Percentiles rank a stretch among this genome's conserved stretches.
These are phyloP conservation scores for Athripsodes cinereus DNA, from an alignment of 2,888 invertebrate species.

Conservation along the genomic window DNA sequence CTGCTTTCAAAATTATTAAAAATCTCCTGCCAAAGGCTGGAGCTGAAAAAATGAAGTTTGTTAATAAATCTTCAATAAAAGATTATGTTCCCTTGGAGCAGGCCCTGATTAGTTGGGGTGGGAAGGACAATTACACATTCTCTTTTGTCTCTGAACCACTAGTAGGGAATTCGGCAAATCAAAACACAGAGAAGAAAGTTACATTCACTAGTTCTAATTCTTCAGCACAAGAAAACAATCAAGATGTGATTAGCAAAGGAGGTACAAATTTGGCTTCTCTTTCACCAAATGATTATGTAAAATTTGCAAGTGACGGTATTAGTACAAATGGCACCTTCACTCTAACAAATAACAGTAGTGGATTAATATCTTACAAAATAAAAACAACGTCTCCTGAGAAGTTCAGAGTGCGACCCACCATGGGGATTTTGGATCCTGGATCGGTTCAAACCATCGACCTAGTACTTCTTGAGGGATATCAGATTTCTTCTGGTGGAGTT, in stretches of 20 bases:
- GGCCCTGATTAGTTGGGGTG: constrained; percentile 75
- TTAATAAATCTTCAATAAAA: constrained; percentile 68
- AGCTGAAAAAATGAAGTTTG: constrained; percentile 81
- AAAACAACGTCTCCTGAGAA: constrained; percentile 95
- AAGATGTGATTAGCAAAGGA: not conserved
- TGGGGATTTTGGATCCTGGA: constrained; percentile 65
- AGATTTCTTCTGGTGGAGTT: constrained; percentile 59
- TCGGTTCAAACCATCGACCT: constrained; percentile 62
- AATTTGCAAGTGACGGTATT: constrained; percentile 60
- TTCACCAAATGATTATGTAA: constrained; percentile 63
- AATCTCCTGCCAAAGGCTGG: constrained; percentile 81
- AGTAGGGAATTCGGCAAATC: not conserved
- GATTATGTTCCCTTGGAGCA: constrained; percentile 70
- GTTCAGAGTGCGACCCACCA: constrained; percentile 86
- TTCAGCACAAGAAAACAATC: constrained; percentile 37
- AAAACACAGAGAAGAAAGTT: constrained; percentile 46
- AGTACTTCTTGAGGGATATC: constrained; percentile 68
- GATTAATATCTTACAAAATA: constrained; percentile 59
- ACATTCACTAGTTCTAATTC: constrained; percentile 26
- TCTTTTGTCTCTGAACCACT: constrained; percentile 60
- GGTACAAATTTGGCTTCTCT: constrained; percentile 45
- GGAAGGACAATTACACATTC: constrained; percentile 66
- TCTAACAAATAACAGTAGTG: constrained; percentile 62
- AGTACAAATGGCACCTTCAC: constrained; percentile 62
- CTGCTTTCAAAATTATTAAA: constrained; percentile 88